phyloP scores from a whole-genome alignment of 2,888 invertebrate species.

The Kryphioiulus occultus region DNA sequence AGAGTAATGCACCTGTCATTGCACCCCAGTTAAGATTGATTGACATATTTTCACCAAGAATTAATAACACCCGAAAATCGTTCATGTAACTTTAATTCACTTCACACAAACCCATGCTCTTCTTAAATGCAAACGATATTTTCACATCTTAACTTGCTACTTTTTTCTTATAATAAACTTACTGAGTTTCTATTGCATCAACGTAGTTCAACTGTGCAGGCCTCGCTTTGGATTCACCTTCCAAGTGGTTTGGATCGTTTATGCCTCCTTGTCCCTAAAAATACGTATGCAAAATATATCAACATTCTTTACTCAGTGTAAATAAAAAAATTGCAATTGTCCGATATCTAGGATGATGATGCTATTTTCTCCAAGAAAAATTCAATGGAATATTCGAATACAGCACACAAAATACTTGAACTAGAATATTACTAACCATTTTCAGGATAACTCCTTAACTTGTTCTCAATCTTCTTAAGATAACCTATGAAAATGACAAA shows the following conservation, averaged over 20 bases:
- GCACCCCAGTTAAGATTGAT: neutral
- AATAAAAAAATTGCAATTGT: neutral
- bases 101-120: neutral
- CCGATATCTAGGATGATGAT: too few species aligned
- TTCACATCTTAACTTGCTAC: neutral
- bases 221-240: neutral
- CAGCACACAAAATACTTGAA: too few species aligned
- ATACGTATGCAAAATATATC: neutral
- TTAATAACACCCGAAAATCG: neutral
- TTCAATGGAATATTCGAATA: too few species aligned
- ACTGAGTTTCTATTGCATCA: slow-evolving; percentile 39
- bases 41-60: neutral
- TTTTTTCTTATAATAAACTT: neutral
- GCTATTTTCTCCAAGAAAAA: too few species aligned
- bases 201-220: slow-evolving; percentile 47
- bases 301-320: neutral
- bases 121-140: neutral
- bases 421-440: neutral
- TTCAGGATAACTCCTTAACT: neutral
- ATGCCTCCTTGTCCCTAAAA: slow-evolving; percentile 41
- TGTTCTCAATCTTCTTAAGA: neutral
- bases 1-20: neutral
- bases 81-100: neutral
- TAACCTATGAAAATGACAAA: neutral
- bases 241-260: slow-evolving; percentile 33